phyloP scores from a whole-genome alignment of 2,888 invertebrate species.

The Pollenia angustigena region DNA sequence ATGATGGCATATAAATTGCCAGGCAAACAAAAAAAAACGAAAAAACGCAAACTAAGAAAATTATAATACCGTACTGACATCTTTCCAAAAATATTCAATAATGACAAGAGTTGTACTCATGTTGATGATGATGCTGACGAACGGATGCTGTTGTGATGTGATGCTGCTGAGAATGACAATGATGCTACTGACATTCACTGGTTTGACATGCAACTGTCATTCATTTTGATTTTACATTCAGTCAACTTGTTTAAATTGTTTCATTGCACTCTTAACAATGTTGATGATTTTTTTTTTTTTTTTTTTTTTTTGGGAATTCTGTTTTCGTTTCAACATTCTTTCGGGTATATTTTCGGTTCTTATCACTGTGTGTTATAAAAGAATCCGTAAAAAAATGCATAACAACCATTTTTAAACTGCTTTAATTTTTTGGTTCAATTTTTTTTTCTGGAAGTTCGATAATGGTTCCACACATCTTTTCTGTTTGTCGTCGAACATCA shows the following conservation, averaged over 20 bases:
- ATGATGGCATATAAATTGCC: slow-evolving; percentile 67
- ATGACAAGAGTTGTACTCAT: slow-evolving; percentile 64
- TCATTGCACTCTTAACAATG: slow-evolving; percentile 69
- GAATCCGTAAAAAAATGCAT: slow-evolving; percentile 67
- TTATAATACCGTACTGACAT: slow-evolving; percentile 73
- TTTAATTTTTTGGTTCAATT: slow-evolving; percentile 20
- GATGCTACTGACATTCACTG: slow-evolving; percentile 66
- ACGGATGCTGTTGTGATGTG: slow-evolving; percentile 40
- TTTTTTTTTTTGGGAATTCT: background rate
- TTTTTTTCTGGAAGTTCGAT: slow-evolving; percentile 24
- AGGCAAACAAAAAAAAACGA: slow-evolving; percentile 18
- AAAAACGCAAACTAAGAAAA: slow-evolving; percentile 48
- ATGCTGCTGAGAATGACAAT: slow-evolving; percentile 58
- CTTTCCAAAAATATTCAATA: slow-evolving; percentile 71
- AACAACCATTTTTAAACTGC: slow-evolving; percentile 57
- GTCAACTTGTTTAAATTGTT: slow-evolving; percentile 72
- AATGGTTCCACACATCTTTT: slow-evolving; percentile 55
- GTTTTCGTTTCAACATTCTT: slow-evolving; percentile 50
- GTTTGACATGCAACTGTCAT: slow-evolving; percentile 71
- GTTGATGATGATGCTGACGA: slow-evolving; percentile 46
- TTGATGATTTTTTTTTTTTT: slow-evolving; percentile 58
- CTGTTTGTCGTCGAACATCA: slow-evolving; percentile 64
- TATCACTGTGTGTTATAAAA: slow-evolving; percentile 62
- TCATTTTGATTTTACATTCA: slow-evolving; percentile 67
- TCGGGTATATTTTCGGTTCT: slow-evolving; percentile 22